phyloP scores from a whole-genome alignment of 2,888 invertebrate species.

The Eledona agricola region DNA sequence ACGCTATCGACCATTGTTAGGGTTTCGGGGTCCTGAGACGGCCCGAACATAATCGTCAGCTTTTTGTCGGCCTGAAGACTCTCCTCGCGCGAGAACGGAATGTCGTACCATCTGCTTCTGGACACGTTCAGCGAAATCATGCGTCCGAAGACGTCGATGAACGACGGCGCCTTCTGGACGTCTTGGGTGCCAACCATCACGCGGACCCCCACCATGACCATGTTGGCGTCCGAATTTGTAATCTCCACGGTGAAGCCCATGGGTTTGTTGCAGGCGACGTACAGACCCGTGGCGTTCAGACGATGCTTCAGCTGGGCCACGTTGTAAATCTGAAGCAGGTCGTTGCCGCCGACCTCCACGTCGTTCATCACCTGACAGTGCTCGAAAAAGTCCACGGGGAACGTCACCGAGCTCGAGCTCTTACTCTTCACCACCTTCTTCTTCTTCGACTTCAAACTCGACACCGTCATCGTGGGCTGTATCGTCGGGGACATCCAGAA shows the following conservation, averaged over 20 bases:
- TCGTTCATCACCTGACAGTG: slow-evolving; percentile 92
- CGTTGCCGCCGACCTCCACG: slow-evolving; percentile 94
- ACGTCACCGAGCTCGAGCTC: slow-evolving; percentile 73
- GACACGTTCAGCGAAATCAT: slow-evolving; percentile 58
- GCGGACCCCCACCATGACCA: slow-evolving; percentile 81
- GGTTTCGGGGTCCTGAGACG: slow-evolving; percentile 86
- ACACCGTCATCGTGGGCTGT: slow-evolving; percentile 64
- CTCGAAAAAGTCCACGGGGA: slow-evolving; percentile 97
- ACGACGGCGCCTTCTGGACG: slow-evolving; percentile 78
- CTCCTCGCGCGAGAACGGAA: slow-evolving; percentile 94
- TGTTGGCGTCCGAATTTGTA: slow-evolving; percentile 83
- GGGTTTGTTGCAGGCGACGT: slow-evolving; percentile 91
- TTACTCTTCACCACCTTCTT: slow-evolving; percentile 72
- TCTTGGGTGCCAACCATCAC: slow-evolving; percentile 88
- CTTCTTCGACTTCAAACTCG: slow-evolving; percentile 62
- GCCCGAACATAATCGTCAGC: slow-evolving; percentile 82
- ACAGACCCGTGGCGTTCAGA: slow-evolving; percentile 88
- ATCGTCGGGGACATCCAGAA: slow-evolving; percentile 75
- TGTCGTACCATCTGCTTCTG: slow-evolving; percentile 92
- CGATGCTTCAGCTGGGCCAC: slow-evolving; percentile 92
- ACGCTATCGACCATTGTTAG: slow-evolving; percentile 94
- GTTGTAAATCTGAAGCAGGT: slow-evolving; percentile 93
- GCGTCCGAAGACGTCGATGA: slow-evolving; percentile 67
- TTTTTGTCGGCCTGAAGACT: slow-evolving; percentile 92
- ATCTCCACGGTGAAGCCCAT: slow-evolving; percentile 91